A percentile compares a stretch with the other conserved stretches of the same genome.
Conservation (phyloP, 30 jellyfish, hydroid and myxozoan genomes). For the Aurelia aurita region DNA sequence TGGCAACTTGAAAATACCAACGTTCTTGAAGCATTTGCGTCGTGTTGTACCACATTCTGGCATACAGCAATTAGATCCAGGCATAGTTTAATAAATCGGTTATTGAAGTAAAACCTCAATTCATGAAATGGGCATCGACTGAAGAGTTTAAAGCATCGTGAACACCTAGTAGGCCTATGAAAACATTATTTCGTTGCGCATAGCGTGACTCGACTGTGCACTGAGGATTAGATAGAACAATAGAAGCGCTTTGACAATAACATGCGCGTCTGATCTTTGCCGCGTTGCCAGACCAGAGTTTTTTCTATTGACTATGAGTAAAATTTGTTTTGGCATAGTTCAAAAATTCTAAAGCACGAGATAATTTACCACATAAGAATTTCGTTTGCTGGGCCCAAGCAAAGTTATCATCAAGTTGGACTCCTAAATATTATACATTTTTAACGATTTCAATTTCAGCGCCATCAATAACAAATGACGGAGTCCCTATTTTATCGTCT, state of each 20-base stretch:
- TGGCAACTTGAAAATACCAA: conserved; percentile 9
- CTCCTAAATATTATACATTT: too few relatives aligned
- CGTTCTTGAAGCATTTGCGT: background rate
- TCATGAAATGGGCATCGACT: background rate
- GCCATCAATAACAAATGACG: too few relatives aligned
- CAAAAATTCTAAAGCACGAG: too few relatives aligned
- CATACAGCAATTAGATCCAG: conserved; percentile 17
- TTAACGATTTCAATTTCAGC: too few relatives aligned
- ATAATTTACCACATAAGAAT: too few relatives aligned
- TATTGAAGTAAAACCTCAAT: background rate
- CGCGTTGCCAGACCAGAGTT: background rate
- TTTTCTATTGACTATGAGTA: background rate
- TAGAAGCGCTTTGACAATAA: background rate
- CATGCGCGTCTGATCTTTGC: conserved; percentile 3
- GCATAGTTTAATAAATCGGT: background rate
- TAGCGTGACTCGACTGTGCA: background rate
- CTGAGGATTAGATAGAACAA: background rate
- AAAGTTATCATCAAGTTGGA: too few relatives aligned
- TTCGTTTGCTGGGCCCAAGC: too few relatives aligned
- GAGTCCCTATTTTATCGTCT: too few relatives aligned
- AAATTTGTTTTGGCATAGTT: too few relatives aligned
- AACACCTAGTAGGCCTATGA: background rate
- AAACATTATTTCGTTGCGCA: background rate
- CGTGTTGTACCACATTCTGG: conserved; percentile 13
- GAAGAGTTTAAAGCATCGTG: background rate